These are phyloP conservation scores for Phoebastria nigripes DNA, from an alignment of 2,797 vertebrate genomes.

Conservation along the genomic window DNA sequence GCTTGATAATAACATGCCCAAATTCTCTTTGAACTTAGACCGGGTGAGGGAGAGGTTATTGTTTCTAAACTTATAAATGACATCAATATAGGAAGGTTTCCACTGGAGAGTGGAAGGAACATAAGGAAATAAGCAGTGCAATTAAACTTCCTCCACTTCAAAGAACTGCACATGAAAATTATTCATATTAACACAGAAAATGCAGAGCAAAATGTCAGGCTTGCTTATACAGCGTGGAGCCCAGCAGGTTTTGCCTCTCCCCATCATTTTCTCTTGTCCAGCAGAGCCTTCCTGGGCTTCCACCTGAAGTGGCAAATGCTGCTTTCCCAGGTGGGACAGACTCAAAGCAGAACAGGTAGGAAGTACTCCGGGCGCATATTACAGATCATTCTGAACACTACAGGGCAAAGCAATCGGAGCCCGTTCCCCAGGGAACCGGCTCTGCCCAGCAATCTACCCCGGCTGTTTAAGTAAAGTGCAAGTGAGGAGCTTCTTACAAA, in stretches of 20 bases:
- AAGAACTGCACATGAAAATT: not conserved
- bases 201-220: fast-evolving
- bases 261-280: not conserved
- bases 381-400: not conserved
- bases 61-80: conserved; percentile 47
- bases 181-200: not conserved
- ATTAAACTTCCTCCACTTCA: conserved; percentile 63
- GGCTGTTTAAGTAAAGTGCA: fast-evolving
- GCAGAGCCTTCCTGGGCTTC: not conserved
- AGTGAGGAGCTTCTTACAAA: not conserved
- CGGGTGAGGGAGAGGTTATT: not conserved
- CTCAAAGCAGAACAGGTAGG: not conserved
- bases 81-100: conserved; percentile 37
- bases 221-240: fast-evolving
- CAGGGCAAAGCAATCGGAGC: fast-evolving
- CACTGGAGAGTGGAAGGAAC: conserved; percentile 33
- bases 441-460: not conserved
- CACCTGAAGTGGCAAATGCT: no score
- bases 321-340: not conserved
- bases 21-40: conserved; percentile 46
- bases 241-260: not conserved
- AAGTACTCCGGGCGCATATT: fast-evolving
- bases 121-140: conserved; percentile 15
- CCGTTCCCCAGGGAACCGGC: not conserved
- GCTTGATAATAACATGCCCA: conserved; percentile 2